Evolutionary conservation across 2,888 invertebrate genomes (phyloP), one percentile per base, ranked within the genome.

Genomic region (Thymelicus lineola): DNA sequence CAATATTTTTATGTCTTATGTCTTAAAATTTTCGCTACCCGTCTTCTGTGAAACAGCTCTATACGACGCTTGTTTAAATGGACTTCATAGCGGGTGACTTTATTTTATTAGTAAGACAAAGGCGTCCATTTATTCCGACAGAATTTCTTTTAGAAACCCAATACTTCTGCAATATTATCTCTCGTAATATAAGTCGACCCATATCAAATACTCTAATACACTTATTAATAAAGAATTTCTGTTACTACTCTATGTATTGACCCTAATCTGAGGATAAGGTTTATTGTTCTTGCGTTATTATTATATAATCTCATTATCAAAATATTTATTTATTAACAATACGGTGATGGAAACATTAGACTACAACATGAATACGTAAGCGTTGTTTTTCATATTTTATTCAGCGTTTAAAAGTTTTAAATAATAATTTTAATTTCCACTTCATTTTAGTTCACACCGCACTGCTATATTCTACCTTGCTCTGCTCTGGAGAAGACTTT

Each of bases 101-200:
- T 48, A 62, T 45, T 67, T 55, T 67, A 53, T 61, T 67, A 67
- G 42, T 59, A 67, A 67, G 45, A 60, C 60, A 67, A 67, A 55
- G 53, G 53, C 67, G 28, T 55, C 61, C 28, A 61, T 55, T 67
- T 55, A 61, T 42, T 60, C 53, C n/a, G 28, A 50, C 42, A 61
- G 28, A 67, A 61, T 61, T 61, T 53, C 60, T 67, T 61, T 67
- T 61, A 61, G 67, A 55, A 67, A 67, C 35, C 67, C 67, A 67
- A 67, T 67, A 67, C 67, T 55, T 61, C 45, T 61, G 61, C 67
- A 61, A 61, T 61, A 67, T 57, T 35, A 57, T 66, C 48, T 48
- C 48, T 28, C 28, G 42, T 58, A 50, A 17, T 50, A 66, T 42
- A 66, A 66, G 42, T 60, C 50, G 66, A 66, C 66, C 60, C 60